Conservation (phyloP, 2,797 vertebrate species). For the Anas flavirostris region DNA sequence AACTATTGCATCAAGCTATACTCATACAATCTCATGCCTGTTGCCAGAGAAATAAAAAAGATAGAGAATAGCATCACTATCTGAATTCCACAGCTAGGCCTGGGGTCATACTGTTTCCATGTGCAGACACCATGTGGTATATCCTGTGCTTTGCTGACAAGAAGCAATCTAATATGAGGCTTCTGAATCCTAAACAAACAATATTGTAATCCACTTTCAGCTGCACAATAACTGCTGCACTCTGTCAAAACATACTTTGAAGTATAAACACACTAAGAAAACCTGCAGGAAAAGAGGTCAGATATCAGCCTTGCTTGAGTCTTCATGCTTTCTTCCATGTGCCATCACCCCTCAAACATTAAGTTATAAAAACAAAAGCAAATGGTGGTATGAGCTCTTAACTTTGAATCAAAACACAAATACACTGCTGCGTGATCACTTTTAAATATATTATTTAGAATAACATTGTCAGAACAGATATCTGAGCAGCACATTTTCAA, state of each 20-base stretch:
- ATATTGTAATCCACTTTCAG: background rate
- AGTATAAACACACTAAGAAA: background rate
- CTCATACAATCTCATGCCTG: background rate
- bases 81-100: background rate
- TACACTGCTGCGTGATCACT: background rate
- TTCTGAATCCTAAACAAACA: slow-evolving; percentile 60
- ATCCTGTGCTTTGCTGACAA: slow-evolving; percentile 56
- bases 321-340: background rate
- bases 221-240: background rate
- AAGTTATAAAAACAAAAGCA: background rate
- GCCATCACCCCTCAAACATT: background rate
- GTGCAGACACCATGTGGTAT: slow-evolving; percentile 6
- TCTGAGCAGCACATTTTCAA: background rate
- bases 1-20: background rate
- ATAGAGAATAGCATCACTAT: background rate
- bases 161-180: slow-evolving; percentile 54
- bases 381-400: background rate
- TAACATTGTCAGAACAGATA: background rate
- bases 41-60: background rate
- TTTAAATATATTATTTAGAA: background rate
- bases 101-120: slow-evolving; percentile 10
- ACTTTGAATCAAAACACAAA: background rate
- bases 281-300: background rate
- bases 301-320: background rate
- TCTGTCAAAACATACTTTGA: slow-evolving; percentile 41